Base-by-base conservation (phyloP, 2,113 vertebrate species). In the Vicugna pacos region DNA sequence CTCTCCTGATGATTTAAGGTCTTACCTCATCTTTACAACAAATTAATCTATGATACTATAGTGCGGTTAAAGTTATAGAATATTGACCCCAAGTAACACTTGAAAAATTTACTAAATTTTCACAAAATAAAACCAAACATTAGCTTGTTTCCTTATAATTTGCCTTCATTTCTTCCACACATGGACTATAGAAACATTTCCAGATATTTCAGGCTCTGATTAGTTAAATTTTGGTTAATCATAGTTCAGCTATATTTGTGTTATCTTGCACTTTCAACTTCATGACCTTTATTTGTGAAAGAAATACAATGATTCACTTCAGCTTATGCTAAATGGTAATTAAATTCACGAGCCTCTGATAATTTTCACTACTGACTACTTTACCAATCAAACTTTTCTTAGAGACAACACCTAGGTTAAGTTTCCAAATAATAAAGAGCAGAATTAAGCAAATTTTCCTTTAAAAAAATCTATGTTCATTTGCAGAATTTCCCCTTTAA, bases 91-190 rank as follows among this genome's bases (percentile, higher is more conserved):
- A 76, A 46, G 54, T 50, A 85, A 92, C 1, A 72, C 79, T 69
- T 13, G 30, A 82, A 28, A 22, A 62, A 88, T 54, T n/a, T 67
- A 42, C 73, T 60, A 76, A 22, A 84, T 69, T 90, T 86, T 84
- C 24, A 93, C 38, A 95, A 70, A 91, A 84, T 60, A 80, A 88
- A 95, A 87, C 26, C 79, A 42, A 88, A 56, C 2, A 38, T 52
- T 46, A 91, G 70, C 30, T 65, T 89, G 3, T 91, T 82, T 81
- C 75, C 80, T 83, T 92, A 73, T 58, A 91, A 60, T 38, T 46
- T 93, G 58, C 15, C 20, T 88, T 95, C 24, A 88, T 70, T 95
- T 95, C 64, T 91, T 91, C 62, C 46, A 92, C 14, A 90, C 6
- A 88, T 2, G 7, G 7, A 88, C 35, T 73, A 77, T 0, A 58